Conservation (phyloP, 2,888 invertebrate genomes). For the Chrysotoxum bicinctum region DNA sequence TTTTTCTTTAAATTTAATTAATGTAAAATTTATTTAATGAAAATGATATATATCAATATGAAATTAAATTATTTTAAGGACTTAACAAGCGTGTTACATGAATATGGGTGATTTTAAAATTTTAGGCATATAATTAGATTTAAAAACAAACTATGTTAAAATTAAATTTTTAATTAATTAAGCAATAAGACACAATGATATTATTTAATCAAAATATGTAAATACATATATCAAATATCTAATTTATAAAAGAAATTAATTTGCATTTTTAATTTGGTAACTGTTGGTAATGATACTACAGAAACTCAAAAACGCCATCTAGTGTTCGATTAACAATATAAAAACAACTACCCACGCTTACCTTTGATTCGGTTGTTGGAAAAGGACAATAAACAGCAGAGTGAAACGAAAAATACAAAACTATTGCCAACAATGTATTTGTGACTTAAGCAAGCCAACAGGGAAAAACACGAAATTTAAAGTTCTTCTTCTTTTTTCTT, state of each 20-base stretch:
- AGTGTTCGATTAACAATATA: no score
- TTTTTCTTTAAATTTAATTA: background rate
- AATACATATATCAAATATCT: constrained; percentile 60
- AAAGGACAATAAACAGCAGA: no score
- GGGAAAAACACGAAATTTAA: no score
- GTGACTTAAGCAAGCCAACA: no score
- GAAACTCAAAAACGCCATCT: no score
- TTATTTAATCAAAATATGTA: constrained; percentile 48
- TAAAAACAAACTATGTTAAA: constrained; percentile 37
- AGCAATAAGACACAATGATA: constrained; percentile 47
- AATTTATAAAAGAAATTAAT: constrained; percentile 45
- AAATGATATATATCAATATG: constrained; percentile 11
- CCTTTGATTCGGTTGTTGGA: no score
- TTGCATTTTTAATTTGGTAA: background rate
- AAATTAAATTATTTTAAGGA: constrained; percentile 24
- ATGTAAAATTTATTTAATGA: background rate
- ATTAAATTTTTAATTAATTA: constrained; percentile 45
- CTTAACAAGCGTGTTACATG: constrained; percentile 23
- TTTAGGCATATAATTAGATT: constrained; percentile 56
- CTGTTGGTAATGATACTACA: no score
- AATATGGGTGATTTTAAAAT: constrained; percentile 59
- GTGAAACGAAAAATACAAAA: no score
- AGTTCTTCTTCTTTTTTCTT: no score
- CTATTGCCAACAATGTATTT: no score
- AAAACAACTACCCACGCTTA: no score